A percentile compares a stretch with the other conserved stretches of the same genome.
Conservation (phyloP, 2,888 invertebrate species). For the Smittia aterrima region DNA sequence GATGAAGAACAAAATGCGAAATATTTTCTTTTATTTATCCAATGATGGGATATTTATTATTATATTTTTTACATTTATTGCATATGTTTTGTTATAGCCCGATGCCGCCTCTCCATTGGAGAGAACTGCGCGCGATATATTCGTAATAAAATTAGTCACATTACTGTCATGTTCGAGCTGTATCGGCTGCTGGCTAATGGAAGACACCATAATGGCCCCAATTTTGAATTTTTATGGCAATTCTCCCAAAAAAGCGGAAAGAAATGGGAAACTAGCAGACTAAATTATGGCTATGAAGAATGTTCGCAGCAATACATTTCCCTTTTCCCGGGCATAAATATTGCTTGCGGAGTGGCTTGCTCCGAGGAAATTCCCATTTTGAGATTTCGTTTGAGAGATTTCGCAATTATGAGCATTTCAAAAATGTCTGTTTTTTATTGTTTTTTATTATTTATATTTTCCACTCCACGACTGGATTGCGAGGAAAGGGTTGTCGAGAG, state of each 20-base stretch:
- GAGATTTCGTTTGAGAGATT: constrained; percentile 12
- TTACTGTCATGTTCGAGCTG: constrained; percentile 29
- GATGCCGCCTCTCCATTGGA: not conserved
- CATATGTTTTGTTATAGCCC: constrained; percentile 32
- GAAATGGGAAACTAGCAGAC: constrained; percentile 22
- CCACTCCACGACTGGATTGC: not conserved
- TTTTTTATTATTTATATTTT: constrained; percentile 36
- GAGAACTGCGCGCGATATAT: constrained; percentile 6
- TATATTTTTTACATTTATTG: constrained; percentile 7
- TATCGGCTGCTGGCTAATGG: constrained; percentile 37
- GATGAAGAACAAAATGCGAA: not conserved
- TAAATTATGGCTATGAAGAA: constrained; percentile 37
- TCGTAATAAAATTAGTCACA: constrained; percentile 38
- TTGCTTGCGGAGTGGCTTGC: not conserved
- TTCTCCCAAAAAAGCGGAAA: constrained; percentile 14
- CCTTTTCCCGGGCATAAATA: constrained; percentile 25
- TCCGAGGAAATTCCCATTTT: constrained; percentile 19
- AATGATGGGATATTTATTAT: constrained; percentile 38
- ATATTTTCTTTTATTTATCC: constrained; percentile 18
- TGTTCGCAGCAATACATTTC: constrained; percentile 27
- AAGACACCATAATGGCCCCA: constrained; percentile 34
- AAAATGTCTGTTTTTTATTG: constrained; percentile 40
- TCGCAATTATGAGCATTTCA: constrained; percentile 37
- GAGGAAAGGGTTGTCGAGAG: not conserved
- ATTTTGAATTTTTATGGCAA: constrained; percentile 40